phyloP scores from a whole-genome alignment of 2,113 vertebrate genomes.

The Cichladusa arquata region DNA sequence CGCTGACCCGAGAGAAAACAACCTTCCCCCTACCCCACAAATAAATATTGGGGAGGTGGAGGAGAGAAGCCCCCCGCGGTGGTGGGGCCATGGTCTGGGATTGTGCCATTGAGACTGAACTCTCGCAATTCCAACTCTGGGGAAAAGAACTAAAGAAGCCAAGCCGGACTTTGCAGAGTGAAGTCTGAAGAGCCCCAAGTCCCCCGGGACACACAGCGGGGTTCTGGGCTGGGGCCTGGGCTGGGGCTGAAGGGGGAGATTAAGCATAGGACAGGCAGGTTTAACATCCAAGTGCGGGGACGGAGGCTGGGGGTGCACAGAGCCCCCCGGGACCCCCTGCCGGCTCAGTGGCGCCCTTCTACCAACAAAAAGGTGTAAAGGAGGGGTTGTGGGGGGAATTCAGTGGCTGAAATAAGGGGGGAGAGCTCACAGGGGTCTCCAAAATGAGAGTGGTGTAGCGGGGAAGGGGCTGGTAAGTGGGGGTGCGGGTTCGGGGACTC shows the following conservation, averaged over 20 bases:
- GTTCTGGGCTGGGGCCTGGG: too few relatives aligned
- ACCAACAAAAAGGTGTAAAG: neutral
- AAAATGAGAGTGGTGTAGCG: neutral
- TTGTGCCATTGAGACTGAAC: rapidly evolving
- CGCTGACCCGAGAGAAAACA: neutral
- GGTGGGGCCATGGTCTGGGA: rapidly evolving
- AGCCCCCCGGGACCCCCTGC: neutral
- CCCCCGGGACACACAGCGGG: rapidly evolving
- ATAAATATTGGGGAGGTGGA: rapidly evolving
- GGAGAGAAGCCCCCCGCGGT: neutral
- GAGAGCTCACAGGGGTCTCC: neutral
- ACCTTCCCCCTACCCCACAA: neutral
- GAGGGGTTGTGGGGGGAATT: too few relatives aligned
- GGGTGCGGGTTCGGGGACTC: neutral
- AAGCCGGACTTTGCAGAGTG: rapidly evolving
- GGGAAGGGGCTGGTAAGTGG: too few relatives aligned
- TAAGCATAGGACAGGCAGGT: neutral
- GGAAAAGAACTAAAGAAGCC: neutral
- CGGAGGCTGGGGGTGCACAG: rapidly evolving
- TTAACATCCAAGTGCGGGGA: neutral
- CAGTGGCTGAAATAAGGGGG: neutral
- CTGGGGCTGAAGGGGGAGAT: too few relatives aligned
- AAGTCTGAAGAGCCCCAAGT: neutral
- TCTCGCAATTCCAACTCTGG: neutral
- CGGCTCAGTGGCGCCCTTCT: neutral